These are phyloP conservation scores for Spodoptera frugiperda DNA, from an alignment of 1,140 invertebrate genomes.

Conservation along the genomic window DNA sequence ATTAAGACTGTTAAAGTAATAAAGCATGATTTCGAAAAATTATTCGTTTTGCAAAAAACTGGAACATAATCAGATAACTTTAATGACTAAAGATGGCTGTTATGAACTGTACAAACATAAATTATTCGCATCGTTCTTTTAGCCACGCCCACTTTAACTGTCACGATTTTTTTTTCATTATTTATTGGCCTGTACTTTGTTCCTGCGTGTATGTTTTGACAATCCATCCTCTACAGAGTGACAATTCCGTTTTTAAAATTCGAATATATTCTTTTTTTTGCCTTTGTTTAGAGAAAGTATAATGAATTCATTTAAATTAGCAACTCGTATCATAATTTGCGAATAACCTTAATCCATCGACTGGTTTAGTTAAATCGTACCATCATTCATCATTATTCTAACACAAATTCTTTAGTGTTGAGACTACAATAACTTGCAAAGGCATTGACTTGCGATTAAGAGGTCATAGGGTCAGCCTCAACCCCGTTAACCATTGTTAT, in stretches of 20 bases:
- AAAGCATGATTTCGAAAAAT: too few relatives aligned
- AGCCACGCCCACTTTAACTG: slow-evolving; percentile 8
- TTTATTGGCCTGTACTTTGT: not conserved
- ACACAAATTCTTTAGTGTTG: not conserved
- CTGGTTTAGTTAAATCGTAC: not conserved
- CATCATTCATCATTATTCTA: not conserved
- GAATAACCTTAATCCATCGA: too few relatives aligned
- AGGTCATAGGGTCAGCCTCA: slow-evolving; percentile 2
- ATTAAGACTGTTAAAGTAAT: too few relatives aligned
- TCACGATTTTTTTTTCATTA: not conserved
- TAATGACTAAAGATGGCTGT: too few relatives aligned
- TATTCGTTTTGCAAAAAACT: too few relatives aligned
- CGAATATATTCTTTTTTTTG: not conserved
- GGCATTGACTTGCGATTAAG: slow-evolving; percentile 12
- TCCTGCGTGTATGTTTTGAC: not conserved
- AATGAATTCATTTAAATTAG: too few relatives aligned
- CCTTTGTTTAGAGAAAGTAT: not conserved
- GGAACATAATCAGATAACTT: too few relatives aligned
- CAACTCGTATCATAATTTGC: too few relatives aligned
- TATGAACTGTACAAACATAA: not conserved
- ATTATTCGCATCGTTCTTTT: not conserved
- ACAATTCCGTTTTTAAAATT: not conserved
- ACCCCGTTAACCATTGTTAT: not conserved
- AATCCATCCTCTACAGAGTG: not conserved
- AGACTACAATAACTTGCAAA: not conserved